A percentile compares a stretch with the other conserved stretches of the same genome.
These are phyloP conservation scores for Hecatera dysodea DNA, from an alignment of 2,888 invertebrate genomes.

Conservation along the genomic window DNA sequence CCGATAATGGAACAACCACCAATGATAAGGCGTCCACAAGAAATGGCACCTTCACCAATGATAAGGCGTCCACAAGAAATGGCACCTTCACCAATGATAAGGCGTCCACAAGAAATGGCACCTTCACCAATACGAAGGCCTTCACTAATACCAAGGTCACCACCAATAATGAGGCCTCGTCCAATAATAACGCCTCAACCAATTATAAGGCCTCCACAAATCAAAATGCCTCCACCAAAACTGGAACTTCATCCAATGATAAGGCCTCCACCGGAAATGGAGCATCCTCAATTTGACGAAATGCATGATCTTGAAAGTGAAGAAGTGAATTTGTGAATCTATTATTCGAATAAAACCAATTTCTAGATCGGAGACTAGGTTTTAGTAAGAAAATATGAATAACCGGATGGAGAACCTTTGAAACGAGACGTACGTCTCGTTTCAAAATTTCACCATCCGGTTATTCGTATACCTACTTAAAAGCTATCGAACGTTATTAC, in stretches of 20 bases:
- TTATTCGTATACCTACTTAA: no score
- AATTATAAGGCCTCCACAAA: not conserved
- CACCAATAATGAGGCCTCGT: not conserved
- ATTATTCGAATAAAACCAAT: not conserved
- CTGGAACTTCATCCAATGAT: not conserved
- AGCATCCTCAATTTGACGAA: not conserved
- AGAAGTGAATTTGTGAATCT: not conserved
- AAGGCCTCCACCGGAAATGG: no score
- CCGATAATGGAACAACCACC: not conserved
- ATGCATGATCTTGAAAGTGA: conserved; percentile 14
- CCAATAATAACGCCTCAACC: no score
- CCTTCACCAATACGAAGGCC: no score
- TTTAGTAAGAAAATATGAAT: not conserved
- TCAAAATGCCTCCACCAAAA: not conserved
- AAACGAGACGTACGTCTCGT: no score
- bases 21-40: not conserved
- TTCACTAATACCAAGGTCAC: no score
- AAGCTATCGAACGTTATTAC: not conserved
- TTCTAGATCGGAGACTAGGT: not conserved
- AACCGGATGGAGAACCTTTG: not conserved
- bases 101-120: not conserved
- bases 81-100: no score
- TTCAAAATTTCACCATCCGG: no score
- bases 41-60: not conserved
- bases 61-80: not conserved